Evolutionary conservation across 2,888 invertebrate genomes (phyloP), one percentile per base, ranked within the genome.

Genomic region (Cataglyphis altisquamis): DNA sequence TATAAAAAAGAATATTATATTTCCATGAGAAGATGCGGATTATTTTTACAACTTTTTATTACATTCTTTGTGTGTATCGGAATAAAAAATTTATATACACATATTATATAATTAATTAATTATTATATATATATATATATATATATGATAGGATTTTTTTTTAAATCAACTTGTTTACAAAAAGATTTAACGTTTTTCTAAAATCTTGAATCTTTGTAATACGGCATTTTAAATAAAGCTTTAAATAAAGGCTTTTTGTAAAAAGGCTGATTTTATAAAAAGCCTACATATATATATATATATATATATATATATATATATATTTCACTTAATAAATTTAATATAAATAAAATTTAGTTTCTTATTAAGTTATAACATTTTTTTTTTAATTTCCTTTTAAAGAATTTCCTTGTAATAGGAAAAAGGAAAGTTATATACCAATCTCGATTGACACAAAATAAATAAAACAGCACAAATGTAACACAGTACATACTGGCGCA

Each of bases 381-480:
- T 36, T 18, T 36, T 57, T 57, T 0, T 4, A 32, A 21, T 41
- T 55, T 29, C 15, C 5, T 15, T 21, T 1, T 6, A 32, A 15
- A 70, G n/a, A 21, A 21, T 36, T n/a, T 21, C 18, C 15, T 48
- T 25, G 3, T 12, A n/a, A 60, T 57, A 67, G 9, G 5, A 36
- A 32, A 45, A 0, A 15, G 32, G 15, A 12, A 70, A 70, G 5
- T 48, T 57, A 70, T 45, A 21, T 39, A 21, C 3, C 48, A 4
- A 8, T 5, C 21, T 57, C 55, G 21, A 77, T 77, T 62, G 78
- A 48, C 21, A 48, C 12, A 25, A 52, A 52, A n/a, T 70, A 45
- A 60, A 36, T 60, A 78, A 70, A 72, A 78, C n/a, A 8, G 12
- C 21, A 62, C 12, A 80, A 62, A 60, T 55, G 36, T 21, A 60